A percentile compares a stretch with the other conserved stretches of the same genome.
These are phyloP conservation scores for Cololabis saira DNA, from an alignment of 2,113 vertebrate genomes.

Conservation along the genomic window DNA sequence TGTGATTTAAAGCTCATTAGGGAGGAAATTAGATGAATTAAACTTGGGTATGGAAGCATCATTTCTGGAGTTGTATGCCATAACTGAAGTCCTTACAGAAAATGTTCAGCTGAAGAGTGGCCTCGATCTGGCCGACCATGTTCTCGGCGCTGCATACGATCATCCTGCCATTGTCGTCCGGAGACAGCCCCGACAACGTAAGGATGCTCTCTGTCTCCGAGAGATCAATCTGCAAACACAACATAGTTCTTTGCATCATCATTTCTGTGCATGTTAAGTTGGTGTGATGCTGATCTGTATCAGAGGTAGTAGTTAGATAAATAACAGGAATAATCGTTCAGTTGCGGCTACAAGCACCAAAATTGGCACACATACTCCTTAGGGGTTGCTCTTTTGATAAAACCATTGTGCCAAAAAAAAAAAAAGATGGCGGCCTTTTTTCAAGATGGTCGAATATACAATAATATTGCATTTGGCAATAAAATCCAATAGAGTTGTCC, in stretches of 20 bases:
- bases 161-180: constrained; percentile 88
- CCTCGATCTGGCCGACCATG: constrained; percentile 91
- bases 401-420: too few species aligned
- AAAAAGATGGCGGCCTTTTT: too few species aligned
- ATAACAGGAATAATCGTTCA: too few species aligned
- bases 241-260: background rate
- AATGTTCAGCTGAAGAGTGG: constrained; percentile 90
- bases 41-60: constrained; percentile 6
- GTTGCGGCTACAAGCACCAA: too few species aligned
- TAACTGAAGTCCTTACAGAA: constrained; percentile 88
- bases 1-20: constrained; percentile 44
- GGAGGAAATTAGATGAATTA: constrained; percentile 45
- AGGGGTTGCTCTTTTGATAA: too few species aligned
- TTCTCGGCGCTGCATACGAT: constrained; percentile 94
- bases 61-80: constrained; percentile 21
- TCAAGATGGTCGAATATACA: too few species aligned
- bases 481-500: too few species aligned
- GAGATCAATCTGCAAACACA: constrained; percentile 80
- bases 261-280: background rate
- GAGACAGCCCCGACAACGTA: constrained; percentile 89
- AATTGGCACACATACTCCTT: too few species aligned
- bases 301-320: too few species aligned
- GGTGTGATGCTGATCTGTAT: background rate
- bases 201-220: constrained; percentile 83
- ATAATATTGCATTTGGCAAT: too few species aligned